Base-by-base conservation (phyloP, 2,797 vertebrate species). In the Enteromius paludinosus region DNA sequence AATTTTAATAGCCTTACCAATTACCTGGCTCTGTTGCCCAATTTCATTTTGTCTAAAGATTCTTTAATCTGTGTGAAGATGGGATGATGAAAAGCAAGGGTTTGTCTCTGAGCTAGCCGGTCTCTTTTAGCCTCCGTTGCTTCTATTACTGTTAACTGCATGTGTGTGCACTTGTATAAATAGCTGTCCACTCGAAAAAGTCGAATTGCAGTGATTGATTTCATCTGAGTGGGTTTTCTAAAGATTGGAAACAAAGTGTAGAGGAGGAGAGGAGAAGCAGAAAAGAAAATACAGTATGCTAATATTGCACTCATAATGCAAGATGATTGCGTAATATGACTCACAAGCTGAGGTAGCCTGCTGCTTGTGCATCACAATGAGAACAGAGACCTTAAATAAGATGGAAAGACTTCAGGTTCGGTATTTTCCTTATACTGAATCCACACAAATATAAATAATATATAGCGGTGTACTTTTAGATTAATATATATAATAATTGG, bases 1-100 rank as follows among this genome's bases (percentile, higher is more conserved):
- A 25, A 61, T 86, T 86, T 83, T 86, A 84, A 88, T 86, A 74
- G 82, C 59, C 61, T 78, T 79, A 52, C 65, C 68, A 88, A 88
- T 88, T 83, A 84, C 85, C 81, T 82, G 77, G 78, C 73, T 76
- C 78, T 74, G 78, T 73, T 82, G 69, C 54, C 79, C 68, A 85
- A 73, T 87, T 82, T 78, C 38, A 59, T 76, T 33, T 64, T 61
- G 79, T 72, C 84, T 61, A 75, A 59, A n/a, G 33, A 33, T 30
- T 84, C 20, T 65, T 75, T 79, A 64, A 49, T 69, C 20, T 79
- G 20, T 59, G 38, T 76, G 52, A 59, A 10, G 74, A 65, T 79
- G 47, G 43, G 71, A 78, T 65, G 28, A 56, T 47, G 65, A 45
- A 25, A 68, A 68, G 43, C 8, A 3, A 54, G 15, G 41, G 15